Conservation (phyloP, 2,888 invertebrate genomes). For the Nipponacmea schrenckii region DNA sequence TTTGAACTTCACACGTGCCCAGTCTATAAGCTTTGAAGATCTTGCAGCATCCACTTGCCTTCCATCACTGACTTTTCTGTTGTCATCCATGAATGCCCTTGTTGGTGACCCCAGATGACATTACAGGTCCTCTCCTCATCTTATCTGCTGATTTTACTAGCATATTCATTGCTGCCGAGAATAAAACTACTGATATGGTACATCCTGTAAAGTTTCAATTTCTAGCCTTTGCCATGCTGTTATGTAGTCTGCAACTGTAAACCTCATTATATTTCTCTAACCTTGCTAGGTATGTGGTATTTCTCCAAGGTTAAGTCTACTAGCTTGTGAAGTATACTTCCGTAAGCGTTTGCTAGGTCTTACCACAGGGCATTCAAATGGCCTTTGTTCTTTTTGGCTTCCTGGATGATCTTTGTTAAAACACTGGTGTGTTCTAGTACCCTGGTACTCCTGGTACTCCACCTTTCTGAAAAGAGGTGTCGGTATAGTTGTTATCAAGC, state of each 20-base stretch:
- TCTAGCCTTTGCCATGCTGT: neutral
- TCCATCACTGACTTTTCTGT: neutral
- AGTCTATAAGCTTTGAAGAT: neutral
- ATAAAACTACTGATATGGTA: neutral
- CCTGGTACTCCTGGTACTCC: conserved; percentile 30
- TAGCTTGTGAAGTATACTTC: conserved; percentile 25
- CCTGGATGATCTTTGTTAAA: conserved; percentile 23
- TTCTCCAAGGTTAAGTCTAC: neutral
- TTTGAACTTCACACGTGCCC: no score
- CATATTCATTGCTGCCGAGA: neutral
- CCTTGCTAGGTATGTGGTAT: neutral
- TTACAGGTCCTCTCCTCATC: neutral
- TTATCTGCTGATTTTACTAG: neutral
- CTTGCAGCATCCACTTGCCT: neutral
- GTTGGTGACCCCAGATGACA: no score
- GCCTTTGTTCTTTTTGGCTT: conserved; percentile 21
- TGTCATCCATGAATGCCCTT: no score
- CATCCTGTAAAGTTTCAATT: neutral
- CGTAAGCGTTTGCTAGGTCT: conserved; percentile 30
- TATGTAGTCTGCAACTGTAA: neutral
- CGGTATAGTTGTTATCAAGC: conserved; percentile 21
- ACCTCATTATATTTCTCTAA: neutral
- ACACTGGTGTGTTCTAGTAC: conserved; percentile 28
- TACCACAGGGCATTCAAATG: conserved; percentile 26
- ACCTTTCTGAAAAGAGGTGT: conserved; percentile 27